phyloP scores from a whole-genome alignment of 2,113 vertebrate species.

The Cichladusa arquata region DNA sequence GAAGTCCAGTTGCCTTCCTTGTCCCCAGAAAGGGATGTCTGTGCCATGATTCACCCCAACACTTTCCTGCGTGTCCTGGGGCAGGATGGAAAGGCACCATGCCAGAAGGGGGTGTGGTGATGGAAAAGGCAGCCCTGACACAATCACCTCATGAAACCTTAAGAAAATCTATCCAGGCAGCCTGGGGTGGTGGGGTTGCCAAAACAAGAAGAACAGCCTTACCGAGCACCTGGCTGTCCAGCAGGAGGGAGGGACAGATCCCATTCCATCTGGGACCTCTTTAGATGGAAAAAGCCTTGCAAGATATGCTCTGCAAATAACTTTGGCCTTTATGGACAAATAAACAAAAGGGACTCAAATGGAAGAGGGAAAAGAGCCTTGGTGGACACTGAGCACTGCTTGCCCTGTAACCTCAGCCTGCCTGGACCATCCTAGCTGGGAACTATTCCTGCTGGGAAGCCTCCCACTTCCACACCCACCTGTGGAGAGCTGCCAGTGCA shows the following conservation, averaged over 20 bases:
- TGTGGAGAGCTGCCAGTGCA: neutral
- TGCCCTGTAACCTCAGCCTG: neutral
- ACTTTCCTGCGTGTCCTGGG: neutral
- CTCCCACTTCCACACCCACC: neutral
- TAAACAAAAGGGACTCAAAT: neutral
- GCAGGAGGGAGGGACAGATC: neutral
- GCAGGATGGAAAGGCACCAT: neutral
- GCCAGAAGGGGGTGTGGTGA: neutral
- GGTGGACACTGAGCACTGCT: neutral
- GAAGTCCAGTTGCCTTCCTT: accelerated
- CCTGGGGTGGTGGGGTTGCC: neutral
- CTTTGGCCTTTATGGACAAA: neutral
- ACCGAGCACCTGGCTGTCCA: accelerated
- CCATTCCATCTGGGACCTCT: neutral
- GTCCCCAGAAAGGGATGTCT: neutral
- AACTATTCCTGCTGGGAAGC: neutral
- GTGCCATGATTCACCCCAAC: neutral
- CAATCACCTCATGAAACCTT: neutral
- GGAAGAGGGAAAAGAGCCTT: neutral
- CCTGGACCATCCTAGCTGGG: neutral
- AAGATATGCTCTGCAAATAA: neutral
- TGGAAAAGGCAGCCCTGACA: neutral
- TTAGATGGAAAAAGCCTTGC: neutral
- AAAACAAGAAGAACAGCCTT: neutral
- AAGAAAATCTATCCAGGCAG: neutral